Base-by-base conservation (phyloP, 2,113 vertebrate genomes). In the Odobenus rosmarus region DNA sequence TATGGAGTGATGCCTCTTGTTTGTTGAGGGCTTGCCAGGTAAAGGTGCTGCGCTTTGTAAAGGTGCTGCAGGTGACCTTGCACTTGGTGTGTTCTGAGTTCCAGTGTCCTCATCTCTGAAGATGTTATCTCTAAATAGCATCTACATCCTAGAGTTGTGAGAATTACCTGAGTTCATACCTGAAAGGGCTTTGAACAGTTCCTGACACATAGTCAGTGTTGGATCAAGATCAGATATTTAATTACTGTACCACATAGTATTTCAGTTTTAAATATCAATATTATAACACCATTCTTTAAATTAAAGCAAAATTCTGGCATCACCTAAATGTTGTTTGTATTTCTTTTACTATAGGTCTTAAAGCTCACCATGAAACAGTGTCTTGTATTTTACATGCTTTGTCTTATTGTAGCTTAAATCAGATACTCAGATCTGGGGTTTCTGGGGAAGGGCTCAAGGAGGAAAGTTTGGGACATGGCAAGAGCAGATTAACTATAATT, bases 161-260 rank as follows among this genome's bases (percentile, higher is more conserved):
- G 67, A 74, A 39, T 64, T 53, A 23, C 59, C 64, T 55, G 4
- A 28, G 33, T 77, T 90, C 33, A 53, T 74, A 71, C 26, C 24
- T 61, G 4, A 62, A 82, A 61, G 36, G 53, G 14, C 79, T 77
- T 95, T 55, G 39, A 64, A 81, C 18, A 85, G 7, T 89, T 91
- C 28, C 46, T 95, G 26, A 55, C 49, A 72, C 7, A 1, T 72
- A 42, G 12, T 57, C 39, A 83, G 13, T 61, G 59, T 77, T 88
- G 49, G 93, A 67, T 85, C 49, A 93, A 93, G 28, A 23, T 77
- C 42, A 42, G 18, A 49, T 90, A 16, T 92, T 88, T 94, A 88
- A 19, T 64, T 87, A 18, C 4, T 4, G 1, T 62, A 42, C 42
- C 33, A 8, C 33, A 8, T 53, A n/a, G 16, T 71, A 77, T 71